These are phyloP conservation scores for Pogona vitticeps DNA, from an alignment of 2,113 vertebrate genomes.

Conservation along the genomic window DNA sequence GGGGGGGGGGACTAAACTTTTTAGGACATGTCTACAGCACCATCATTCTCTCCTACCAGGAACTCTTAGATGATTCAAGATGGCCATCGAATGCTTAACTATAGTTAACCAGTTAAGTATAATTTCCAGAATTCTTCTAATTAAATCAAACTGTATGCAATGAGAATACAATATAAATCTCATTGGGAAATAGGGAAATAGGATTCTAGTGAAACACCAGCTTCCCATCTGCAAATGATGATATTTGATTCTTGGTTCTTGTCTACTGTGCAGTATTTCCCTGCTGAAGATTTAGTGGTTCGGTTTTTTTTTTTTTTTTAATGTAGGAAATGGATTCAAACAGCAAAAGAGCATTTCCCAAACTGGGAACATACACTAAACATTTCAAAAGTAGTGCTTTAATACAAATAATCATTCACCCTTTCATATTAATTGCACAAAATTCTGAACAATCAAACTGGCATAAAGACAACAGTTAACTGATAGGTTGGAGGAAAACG, in stretches of 20 bases:
- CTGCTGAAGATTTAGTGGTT: neutral
- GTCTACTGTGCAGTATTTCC: neutral
- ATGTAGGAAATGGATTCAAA: neutral
- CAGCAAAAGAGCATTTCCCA: neutral
- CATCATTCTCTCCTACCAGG: neutral
- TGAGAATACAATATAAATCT: neutral
- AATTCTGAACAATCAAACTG: neutral
- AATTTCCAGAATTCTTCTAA: neutral
- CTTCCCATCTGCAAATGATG: slow-evolving; percentile 26
- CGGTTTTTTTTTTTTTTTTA: neutral
- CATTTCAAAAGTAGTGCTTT: neutral
- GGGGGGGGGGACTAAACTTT: neutral
- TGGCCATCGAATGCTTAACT: neutral
- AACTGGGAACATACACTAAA: neutral
- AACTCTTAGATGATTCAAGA: neutral
- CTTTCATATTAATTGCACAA: neutral
- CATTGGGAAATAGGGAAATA: too few species aligned
- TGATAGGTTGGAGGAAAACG: neutral
- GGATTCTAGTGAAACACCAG: neutral
- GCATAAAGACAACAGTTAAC: too few species aligned
- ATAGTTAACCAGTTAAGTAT: too few species aligned
- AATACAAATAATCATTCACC: neutral
- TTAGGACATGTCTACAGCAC: neutral
- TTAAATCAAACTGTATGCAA: neutral
- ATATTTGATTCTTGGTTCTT: slow-evolving; percentile 5